Evolutionary conservation across 2,888 invertebrate species (phyloP), one percentile per base, ranked within the genome.

Genomic region (Cheiracanthium punctorium): DNA sequence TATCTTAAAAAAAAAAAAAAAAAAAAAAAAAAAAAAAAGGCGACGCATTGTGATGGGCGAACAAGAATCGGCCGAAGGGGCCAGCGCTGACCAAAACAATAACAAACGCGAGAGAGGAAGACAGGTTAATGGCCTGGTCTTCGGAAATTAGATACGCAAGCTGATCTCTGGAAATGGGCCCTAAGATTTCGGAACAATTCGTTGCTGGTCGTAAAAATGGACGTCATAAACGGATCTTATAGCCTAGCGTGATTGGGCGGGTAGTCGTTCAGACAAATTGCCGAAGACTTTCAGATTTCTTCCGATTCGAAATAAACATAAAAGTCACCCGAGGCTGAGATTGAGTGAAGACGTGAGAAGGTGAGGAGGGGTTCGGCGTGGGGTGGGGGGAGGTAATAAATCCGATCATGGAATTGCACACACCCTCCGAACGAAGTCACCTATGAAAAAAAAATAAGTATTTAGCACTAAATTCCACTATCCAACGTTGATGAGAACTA

Each of bases 121-220:
- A 20, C 20, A 29, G 32, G n/a, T 58, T 76, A 67, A 76, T 76
- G 76, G 67, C 43, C 67, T 67, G n/a, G 43, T 67, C 67, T 30
- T 29, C 41, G 33, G 17, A 43, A 29, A 65, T 72, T 80, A 65
- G 80, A 80, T 65, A 72, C 58, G 52, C 37, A n/a, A 32, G 24
- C 64, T 64, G 33, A 37, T 58, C 37, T 41, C 7, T 65, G 65
- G 64, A 80, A 80, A 65, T 28, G 80, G n/a, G 29, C 67, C 48
- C 30, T 30, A 71, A 70, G 77, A 80, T 70, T 70, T 77, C 70
- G 74, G 81, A 81, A 74, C 82, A 82, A 82, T 82, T 65, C 72
- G 70, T 24, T 20, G 24, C 32, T 33, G 43, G 24, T 65, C 82
- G 33, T 76, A 71, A 82, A 82, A 64, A 32, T n/a, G n/a, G 20